A percentile compares a stretch with the other conserved stretches of the same genome.
These are phyloP conservation scores for Cichlasoma orientale DNA, from an alignment of 2,797 vertebrate genomes.

Conservation along the genomic window DNA sequence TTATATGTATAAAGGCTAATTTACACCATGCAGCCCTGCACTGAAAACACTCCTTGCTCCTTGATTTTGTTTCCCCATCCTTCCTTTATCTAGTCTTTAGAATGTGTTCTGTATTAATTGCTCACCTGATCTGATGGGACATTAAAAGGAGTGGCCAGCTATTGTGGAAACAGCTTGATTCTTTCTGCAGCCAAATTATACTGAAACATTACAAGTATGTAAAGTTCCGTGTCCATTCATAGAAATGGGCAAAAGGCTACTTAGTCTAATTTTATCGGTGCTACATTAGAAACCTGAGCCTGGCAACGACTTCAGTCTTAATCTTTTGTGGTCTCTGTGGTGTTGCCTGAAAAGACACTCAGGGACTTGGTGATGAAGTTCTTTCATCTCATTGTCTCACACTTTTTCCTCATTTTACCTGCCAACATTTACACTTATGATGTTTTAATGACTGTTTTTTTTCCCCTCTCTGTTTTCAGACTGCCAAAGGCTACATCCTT, in stretches of 20 bases:
- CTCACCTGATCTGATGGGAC: neutral
- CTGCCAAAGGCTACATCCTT: slow-evolving; percentile 94
- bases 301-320: neutral
- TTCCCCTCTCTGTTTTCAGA: slow-evolving; percentile 81
- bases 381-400: neutral
- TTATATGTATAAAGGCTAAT: too few relatives aligned
- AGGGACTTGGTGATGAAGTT: neutral
- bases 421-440: neutral
- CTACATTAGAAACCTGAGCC: neutral
- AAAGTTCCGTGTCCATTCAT: neutral
- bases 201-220: neutral
- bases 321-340: neutral
- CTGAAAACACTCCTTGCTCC: neutral
- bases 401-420: neutral
- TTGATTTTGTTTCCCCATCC: neutral
- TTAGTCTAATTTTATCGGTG: neutral
- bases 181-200: neutral
- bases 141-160: neutral
- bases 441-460: slow-evolving; percentile 6
- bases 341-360: neutral
- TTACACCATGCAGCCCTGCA: too few relatives aligned
- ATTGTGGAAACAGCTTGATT: neutral
- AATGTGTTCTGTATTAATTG: neutral
- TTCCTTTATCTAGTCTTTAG: neutral
- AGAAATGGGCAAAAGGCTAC: neutral